Base-by-base conservation (phyloP, 2,113 vertebrate genomes). In the Microtus oregoni region DNA sequence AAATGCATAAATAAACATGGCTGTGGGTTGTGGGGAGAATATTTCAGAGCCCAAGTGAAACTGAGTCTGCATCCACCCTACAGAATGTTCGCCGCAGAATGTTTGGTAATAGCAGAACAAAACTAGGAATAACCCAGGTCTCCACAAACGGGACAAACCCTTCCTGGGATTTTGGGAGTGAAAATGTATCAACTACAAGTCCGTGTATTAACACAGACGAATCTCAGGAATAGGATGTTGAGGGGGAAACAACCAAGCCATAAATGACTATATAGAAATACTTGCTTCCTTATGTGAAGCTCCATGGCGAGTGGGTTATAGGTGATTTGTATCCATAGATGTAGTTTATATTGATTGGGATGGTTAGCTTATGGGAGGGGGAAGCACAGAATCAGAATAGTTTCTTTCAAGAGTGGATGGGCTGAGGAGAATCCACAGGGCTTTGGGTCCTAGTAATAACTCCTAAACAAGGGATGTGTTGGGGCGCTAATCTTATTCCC, bases 401-500 rank as follows among this genome's bases (percentile, higher is more conserved):
- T 90, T 93, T 72, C 70, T 35, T 93, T 32, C 22, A 13, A 55
- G 20, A 47, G 26, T 65, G 77, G 38, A 1, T 82, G 52, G 47
- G 22, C 32, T 67, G 17, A 52, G 50, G 47, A 85, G 50, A 30
- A 1, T 17, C 24, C 5, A 11, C 2, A 86, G 68, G 41, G 55
- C 20, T 63, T 75, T 38, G n/a, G 41, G 50, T 55, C 76, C 82
- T 72, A 19, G 13, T 35, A 47, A 50, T 79, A 17, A 86, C 92
- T 92, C 77, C 82, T 76, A 52, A 96, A 28, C 20, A 35, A 35
- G 61, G 28, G 30, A 50, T 86, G 83, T 85, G 9, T 79, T 76
- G 26, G 7, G 24, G 32, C 68, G 3, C 81, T 90, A 22, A 19
- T 90, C 89, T 85, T 89, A 86, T 72, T 97, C 75, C 83, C 76